Percentiles rank a stretch among this genome's conserved stretches.
Conservation (phyloP, 2,888 invertebrate species). For the Aspidiotus rigidus region DNA sequence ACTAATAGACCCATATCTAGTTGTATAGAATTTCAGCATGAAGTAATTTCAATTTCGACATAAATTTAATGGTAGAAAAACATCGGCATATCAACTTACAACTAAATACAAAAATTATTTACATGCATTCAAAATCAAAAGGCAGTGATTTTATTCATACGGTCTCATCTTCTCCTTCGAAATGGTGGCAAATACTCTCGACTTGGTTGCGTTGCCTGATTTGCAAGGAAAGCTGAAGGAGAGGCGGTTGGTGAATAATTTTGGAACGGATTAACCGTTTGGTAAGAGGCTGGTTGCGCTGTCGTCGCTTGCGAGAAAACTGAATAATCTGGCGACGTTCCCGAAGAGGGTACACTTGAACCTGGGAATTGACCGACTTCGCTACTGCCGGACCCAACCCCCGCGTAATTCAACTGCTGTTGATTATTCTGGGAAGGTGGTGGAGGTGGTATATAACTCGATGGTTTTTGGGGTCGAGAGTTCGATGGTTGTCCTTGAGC, state of each 20-base stretch:
- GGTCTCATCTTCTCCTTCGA: conserved; percentile 36
- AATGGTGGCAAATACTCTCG: conserved; percentile 52
- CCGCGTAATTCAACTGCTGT: background rate
- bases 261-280: conserved; percentile 7
- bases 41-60: too few species aligned
- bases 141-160: too few species aligned
- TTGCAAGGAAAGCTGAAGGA: conserved; percentile 11
- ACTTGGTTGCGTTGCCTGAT: conserved; percentile 24
- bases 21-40: too few species aligned
- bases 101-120: too few species aligned
- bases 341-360: background rate
- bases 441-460: conserved; percentile 25
- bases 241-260: conserved; percentile 18
- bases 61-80: too few species aligned
- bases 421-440: background rate
- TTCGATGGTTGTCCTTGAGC: conserved; percentile 36
- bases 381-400: conserved; percentile 3
- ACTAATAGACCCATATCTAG: too few species aligned
- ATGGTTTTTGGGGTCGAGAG: conserved; percentile 34
- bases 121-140: too few species aligned
- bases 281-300: conserved; percentile 8
- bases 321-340: conserved; percentile 2
- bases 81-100: too few species aligned
- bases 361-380: background rate
- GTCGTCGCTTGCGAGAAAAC: conserved; percentile 10